These are phyloP conservation scores for Enteromius trimaculatus DNA, from an alignment of 2,797 vertebrate species.

Conservation along the genomic window DNA sequence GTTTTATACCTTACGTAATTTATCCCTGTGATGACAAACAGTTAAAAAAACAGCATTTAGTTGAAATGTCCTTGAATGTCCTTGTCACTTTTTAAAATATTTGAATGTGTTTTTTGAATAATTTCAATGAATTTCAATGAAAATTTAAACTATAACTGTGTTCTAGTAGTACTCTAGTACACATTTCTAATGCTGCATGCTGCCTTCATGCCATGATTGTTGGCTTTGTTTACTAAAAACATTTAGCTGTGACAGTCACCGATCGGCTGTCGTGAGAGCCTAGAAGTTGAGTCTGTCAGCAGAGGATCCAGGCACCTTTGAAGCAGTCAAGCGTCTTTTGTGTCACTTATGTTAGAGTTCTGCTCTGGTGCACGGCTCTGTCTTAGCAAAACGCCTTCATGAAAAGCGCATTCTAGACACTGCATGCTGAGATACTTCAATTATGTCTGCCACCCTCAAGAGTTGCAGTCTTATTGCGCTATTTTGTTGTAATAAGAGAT, in stretches of 20 bases:
- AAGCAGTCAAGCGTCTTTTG: background rate
- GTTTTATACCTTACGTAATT: background rate
- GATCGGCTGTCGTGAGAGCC: constrained; percentile 5
- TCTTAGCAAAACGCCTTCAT: constrained; percentile 52
- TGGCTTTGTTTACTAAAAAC: background rate
- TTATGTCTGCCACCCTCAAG: constrained; percentile 10
- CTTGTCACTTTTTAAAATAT: background rate
- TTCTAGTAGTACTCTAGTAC: background rate
- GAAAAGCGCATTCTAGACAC: constrained; percentile 10
- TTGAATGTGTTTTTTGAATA: background rate
- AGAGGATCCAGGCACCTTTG: constrained; percentile 56
- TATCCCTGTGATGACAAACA: background rate
- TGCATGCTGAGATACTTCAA: constrained; percentile 6
- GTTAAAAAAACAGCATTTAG: background rate
- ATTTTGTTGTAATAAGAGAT: background rate
- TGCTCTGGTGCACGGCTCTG: constrained; percentile 17
- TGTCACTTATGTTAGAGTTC: constrained; percentile 46
- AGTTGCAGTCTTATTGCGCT: background rate
- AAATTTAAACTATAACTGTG: no score
- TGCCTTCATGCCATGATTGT: background rate
- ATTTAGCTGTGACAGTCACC: background rate
- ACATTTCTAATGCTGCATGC: background rate
- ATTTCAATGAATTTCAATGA: background rate
- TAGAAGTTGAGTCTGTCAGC: constrained; percentile 48
- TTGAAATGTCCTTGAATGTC: background rate